Evolutionary conservation across 1,140 invertebrate genomes (phyloP), one percentile per base, ranked within the genome.

Genomic region (Agrypnia vestita): DNA sequence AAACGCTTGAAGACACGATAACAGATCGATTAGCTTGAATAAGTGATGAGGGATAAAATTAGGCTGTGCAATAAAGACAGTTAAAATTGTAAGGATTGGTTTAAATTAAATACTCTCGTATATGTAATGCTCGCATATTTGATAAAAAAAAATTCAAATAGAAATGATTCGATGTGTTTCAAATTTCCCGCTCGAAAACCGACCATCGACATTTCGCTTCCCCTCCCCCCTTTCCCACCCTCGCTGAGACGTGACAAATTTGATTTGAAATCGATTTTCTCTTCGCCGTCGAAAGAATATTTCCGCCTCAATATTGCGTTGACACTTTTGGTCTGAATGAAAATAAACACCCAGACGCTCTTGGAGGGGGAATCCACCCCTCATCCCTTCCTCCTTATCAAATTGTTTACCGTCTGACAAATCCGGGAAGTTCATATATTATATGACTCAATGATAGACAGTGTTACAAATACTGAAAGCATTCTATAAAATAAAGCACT

Each of bases 221-320:
- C 59, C 43, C 74, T 72, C 61, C 79, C 55, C 46, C 46, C 59
- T 44, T 69, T 67, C 53, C 64, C 80, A n/a, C n/a, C n/a, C n/a
- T n/a, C 78, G 64, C 49, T 43, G 81, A 77, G 78, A 82, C 74
- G 77, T 79, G 78, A 82, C 81, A 82, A 82, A 82, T 82, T 82
- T 72, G 81, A 82, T 82, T 82, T 59, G 73, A 35, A 82, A 82
- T 82, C 81, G 81, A 82, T 82, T 82, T 82, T 82, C 81, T 61
- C 73, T 17, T 67, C 21, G 44, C 35, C 61, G 21, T 56, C 71
- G 71, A 74, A 78, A 79, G 78, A 69, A 82, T 79, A 82, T 82
- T 82, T 82, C 79, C 77, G 44, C 43, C 71, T 17, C 71, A 74
- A 74, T 74, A 74, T 74, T 74, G 71, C 71, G 25, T 74, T 74